Percentiles rank a stretch among this genome's conserved stretches.
Evolutionary conservation across 2,888 invertebrate genomes (phyloP).

Genomic region (Acrobeloides nanus): DNA sequence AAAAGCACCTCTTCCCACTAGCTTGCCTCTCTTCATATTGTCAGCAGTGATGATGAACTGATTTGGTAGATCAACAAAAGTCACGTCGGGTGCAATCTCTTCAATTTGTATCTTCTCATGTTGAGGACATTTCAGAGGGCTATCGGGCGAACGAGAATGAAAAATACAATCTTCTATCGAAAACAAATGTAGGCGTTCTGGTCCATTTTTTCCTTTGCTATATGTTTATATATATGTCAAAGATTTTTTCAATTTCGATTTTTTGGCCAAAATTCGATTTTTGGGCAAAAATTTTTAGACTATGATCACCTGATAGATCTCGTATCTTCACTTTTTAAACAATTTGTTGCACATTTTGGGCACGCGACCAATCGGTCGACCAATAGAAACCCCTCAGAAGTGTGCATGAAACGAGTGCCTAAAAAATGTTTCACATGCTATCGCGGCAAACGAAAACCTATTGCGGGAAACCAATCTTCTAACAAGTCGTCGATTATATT

Average conservation of each 20-base stretch:
- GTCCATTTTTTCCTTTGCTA: too few relatives aligned
- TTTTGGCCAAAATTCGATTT: too few relatives aligned
- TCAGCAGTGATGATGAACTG: slow-evolving; percentile 74
- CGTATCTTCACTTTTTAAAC: too few relatives aligned
- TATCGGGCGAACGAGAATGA: neutral
- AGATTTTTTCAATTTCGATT: too few relatives aligned
- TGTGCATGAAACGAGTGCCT: slow-evolving; percentile 95
- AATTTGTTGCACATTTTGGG: slow-evolving; percentile 72
- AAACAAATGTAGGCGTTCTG: slow-evolving; percentile 19
- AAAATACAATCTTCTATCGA: slow-evolving; percentile 81
- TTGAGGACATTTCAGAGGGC: slow-evolving; percentile 16
- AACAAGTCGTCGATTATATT: slow-evolving; percentile 90
- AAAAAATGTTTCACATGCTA: too few relatives aligned
- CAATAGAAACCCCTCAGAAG: slow-evolving; percentile 85
- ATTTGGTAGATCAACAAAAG: slow-evolving; percentile 75
- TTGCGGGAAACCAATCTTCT: slow-evolving; percentile 80
- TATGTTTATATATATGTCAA: too few relatives aligned
- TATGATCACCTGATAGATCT: too few relatives aligned
- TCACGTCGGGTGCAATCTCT: slow-evolving; percentile 28
- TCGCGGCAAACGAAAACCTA: slow-evolving; percentile 22
- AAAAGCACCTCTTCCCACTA: slow-evolving; percentile 89
- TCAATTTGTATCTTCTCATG: slow-evolving; percentile 15
- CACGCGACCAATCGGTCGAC: slow-evolving; percentile 89
- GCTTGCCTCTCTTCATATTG: slow-evolving; percentile 66
- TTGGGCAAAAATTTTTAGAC: too few relatives aligned